Conservation (phyloP, 1,140 invertebrate species). For the Galendromus occidentalis region DNA sequence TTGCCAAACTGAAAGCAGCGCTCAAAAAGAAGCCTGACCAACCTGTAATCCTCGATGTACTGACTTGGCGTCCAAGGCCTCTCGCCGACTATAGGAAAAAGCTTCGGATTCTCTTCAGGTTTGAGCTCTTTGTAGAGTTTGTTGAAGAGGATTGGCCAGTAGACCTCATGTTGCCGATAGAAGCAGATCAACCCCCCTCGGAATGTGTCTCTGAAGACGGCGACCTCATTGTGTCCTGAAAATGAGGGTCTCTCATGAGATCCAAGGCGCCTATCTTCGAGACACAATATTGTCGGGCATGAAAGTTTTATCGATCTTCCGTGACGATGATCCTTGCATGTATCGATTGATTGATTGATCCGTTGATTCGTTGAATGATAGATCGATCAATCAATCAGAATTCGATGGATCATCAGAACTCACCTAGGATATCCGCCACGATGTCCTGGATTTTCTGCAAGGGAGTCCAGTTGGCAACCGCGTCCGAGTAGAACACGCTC, state of each 20-base stretch:
- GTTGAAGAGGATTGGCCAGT: constrained; percentile 8
- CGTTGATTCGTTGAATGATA: too few species aligned
- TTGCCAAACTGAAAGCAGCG: too few species aligned
- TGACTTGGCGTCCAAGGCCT: neutral
- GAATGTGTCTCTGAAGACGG: neutral
- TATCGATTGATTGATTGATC: too few species aligned
- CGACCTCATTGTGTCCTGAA: constrained; percentile 4
- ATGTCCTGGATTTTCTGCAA: neutral
- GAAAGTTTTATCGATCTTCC: too few species aligned
- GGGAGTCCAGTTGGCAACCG: neutral
- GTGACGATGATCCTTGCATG: too few species aligned
- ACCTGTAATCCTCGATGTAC: constrained; percentile 9
- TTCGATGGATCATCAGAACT: too few species aligned
- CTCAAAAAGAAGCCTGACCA: too few species aligned
- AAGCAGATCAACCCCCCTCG: neutral
- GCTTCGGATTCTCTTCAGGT: neutral
- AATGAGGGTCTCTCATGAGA: neutral
- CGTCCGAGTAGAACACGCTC: neutral
- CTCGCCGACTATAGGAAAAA: neutral
- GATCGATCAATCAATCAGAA: too few species aligned
- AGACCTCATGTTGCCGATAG: constrained; percentile 7
- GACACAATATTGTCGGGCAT: too few species aligned
- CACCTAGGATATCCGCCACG: neutral
- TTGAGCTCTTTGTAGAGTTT: neutral
- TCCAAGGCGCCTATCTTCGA: too few species aligned